Percentiles rank a stretch among this genome's conserved stretches.
These are phyloP conservation scores for Lacerta viridis DNA, from an alignment of 2,797 vertebrate species.

Conservation along the genomic window DNA sequence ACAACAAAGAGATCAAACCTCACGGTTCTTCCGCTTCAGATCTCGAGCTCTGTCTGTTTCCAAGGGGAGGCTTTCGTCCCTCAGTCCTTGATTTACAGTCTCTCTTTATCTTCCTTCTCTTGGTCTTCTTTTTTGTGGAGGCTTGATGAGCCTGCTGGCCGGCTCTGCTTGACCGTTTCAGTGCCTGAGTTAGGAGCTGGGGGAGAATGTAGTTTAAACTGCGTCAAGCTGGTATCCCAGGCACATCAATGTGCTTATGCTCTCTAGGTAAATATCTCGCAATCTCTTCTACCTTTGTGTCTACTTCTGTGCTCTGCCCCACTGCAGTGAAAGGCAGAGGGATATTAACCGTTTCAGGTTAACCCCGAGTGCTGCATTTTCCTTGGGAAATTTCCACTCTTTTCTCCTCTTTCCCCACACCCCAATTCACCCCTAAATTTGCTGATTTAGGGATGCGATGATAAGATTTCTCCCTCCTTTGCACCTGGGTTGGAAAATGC, in stretches of 20 bases:
- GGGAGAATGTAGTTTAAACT: background rate
- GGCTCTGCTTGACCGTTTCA: background rate
- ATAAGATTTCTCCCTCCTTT: background rate
- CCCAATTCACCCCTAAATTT: background rate
- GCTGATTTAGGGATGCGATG: background rate
- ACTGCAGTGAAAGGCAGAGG: background rate
- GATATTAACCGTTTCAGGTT: no score
- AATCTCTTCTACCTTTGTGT: background rate
- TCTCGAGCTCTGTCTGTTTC: no score
- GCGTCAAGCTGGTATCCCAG: background rate
- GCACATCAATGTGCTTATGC: no score
- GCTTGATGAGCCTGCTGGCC: background rate
- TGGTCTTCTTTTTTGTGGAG: background rate
- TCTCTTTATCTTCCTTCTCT: background rate
- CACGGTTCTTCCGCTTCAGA: background rate
- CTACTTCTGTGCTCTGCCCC: background rate
- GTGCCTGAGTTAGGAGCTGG: background rate
- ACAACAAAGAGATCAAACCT: background rate
- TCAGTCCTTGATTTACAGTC: background rate
- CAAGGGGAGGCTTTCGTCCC: background rate
- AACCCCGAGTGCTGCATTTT: background rate
- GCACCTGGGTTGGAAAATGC: background rate
- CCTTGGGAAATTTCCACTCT: background rate
- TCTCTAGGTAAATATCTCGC: background rate
- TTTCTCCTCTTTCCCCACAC: background rate